Conservation (phyloP, 2,888 invertebrate species). For the Cephus pygmeus region DNA sequence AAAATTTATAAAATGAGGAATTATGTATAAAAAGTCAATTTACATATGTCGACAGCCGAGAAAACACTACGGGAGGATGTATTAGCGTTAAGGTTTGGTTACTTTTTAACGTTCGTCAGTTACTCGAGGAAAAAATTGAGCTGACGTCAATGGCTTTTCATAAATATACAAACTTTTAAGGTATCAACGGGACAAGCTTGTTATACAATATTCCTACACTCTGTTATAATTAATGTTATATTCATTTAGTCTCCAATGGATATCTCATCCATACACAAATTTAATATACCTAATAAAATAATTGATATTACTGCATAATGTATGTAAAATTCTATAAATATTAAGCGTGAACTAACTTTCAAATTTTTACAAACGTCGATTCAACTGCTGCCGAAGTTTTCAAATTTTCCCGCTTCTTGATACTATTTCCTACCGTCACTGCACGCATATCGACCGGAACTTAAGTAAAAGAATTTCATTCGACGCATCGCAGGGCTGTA, state of each 20-base stretch:
- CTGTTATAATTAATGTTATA: neutral
- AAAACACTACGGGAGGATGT: neutral
- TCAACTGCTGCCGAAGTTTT: neutral
- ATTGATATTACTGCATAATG: neutral
- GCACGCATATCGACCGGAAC: constrained; percentile 24
- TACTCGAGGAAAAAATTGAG: neutral
- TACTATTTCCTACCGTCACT: constrained; percentile 9
- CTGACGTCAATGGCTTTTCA: neutral
- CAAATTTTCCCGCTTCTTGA: constrained; percentile 12
- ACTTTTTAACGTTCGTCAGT: neutral
- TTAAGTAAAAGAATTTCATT: constrained; percentile 6
- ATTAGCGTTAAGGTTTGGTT: neutral
- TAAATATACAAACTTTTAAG: neutral
- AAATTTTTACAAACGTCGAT: constrained; percentile 22
- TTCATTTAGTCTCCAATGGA: neutral
- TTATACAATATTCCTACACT: neutral
- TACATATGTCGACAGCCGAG: neutral
- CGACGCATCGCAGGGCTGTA: constrained; percentile 22
- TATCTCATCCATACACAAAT: neutral
- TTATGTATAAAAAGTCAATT: neutral
- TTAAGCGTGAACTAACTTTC: constrained; percentile 18
- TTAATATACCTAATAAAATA: neutral
- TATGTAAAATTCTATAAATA: neutral
- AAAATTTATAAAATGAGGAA: neutral
- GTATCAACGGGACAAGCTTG: neutral